Evolutionary conservation across 2,888 invertebrate species (phyloP).

Genomic region (Synergus itoensis): DNA sequence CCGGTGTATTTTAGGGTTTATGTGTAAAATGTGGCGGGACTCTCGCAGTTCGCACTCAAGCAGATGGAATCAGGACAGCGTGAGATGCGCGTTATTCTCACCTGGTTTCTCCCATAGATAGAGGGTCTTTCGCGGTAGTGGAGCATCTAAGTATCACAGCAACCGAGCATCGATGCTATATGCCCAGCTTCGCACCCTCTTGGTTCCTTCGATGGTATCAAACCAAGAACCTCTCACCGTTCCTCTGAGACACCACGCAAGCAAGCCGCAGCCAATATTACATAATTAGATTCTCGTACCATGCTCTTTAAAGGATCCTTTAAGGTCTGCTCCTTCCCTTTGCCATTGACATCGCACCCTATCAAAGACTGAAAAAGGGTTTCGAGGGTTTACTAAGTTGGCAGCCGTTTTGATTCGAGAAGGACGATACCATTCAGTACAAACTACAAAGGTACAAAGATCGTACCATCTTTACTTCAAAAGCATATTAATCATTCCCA

Average conservation of each 20-base stretch:
- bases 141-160: constrained; percentile 43
- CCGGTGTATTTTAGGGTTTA: constrained; percentile 29
- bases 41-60: constrained; percentile 47
- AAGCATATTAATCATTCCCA: not conserved
- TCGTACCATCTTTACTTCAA: not conserved
- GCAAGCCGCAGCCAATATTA: constrained; percentile 67
- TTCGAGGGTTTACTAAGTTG: constrained; percentile 62
- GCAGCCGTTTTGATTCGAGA: constrained; percentile 45
- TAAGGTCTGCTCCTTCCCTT: constrained; percentile 58
- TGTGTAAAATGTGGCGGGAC: constrained; percentile 44
- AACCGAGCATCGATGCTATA: constrained; percentile 28
- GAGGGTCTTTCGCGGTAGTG: constrained; percentile 43
- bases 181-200: not conserved
- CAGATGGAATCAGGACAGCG: constrained; percentile 73
- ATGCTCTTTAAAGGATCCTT: constrained; percentile 64
- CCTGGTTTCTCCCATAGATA: constrained; percentile 68
- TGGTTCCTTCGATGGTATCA: constrained; percentile 40
- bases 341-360: constrained; percentile 66
- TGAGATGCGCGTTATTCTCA: constrained; percentile 73
- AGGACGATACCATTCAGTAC: constrained; percentile 48
- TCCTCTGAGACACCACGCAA: constrained; percentile 45
- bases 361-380: constrained; percentile 59
- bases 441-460: constrained; percentile 46
- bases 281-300: constrained; percentile 71
- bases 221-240: constrained; percentile 30